Percentiles rank a stretch among this genome's conserved stretches.
These are phyloP conservation scores for Phyllotreta striolata DNA, from an alignment of 2,888 invertebrate species.

Conservation along the genomic window DNA sequence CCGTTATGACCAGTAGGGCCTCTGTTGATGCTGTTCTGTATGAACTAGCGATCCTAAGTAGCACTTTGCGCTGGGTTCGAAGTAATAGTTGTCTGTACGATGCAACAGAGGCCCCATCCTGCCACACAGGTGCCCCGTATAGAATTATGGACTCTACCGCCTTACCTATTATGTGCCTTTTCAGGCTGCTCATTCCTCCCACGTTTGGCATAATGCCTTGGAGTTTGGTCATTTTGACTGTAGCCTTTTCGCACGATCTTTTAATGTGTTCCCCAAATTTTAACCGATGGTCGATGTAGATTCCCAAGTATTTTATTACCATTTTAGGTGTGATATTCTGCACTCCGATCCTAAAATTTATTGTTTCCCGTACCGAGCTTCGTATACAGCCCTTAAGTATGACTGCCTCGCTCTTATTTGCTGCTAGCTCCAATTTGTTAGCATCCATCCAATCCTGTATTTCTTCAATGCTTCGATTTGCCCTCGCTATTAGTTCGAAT, in stretches of 20 bases:
- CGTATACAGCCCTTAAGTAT: not conserved
- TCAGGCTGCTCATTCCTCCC: conserved; percentile 1
- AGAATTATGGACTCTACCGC: conserved; percentile 10
- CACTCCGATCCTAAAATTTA: not conserved
- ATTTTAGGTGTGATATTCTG: not conserved
- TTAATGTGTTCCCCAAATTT: not conserved
- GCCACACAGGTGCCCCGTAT: conserved; percentile 19
- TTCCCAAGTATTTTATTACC: not conserved
- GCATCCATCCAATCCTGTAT: not conserved
- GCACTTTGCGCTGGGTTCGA: conserved; percentile 1
- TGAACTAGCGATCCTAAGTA: conserved; percentile 4
- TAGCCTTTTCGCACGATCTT: not conserved
- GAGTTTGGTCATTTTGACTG: not conserved
- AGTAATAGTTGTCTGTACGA: not conserved
- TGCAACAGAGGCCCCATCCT: not conserved
- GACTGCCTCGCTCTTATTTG: not conserved
- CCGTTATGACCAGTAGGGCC: too few species aligned
- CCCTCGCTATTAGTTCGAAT: not conserved
- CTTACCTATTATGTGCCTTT: conserved; percentile 1
- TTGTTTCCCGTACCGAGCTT: not conserved
- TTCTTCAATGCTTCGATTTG: not conserved
- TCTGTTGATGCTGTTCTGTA: too few species aligned
- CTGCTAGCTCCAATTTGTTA: not conserved
- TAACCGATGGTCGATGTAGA: not conserved
- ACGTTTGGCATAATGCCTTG: conserved; percentile 9